phyloP scores from a whole-genome alignment of 2,797 vertebrate species.

The Peromyscus melanophrys region DNA sequence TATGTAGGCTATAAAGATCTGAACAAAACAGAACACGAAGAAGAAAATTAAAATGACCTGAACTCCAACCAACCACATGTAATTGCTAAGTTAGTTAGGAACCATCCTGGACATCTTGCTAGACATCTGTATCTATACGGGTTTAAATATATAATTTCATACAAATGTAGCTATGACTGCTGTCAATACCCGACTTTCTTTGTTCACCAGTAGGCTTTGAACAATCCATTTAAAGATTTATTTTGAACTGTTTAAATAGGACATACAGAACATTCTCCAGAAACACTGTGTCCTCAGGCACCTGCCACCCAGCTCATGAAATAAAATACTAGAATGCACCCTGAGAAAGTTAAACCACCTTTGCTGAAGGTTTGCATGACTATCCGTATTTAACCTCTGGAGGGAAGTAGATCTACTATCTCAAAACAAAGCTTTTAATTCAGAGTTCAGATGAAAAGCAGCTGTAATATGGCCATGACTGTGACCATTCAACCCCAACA shows the following conservation, averaged over 20 bases:
- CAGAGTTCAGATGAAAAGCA: background rate
- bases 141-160: background rate
- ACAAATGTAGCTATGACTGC: background rate
- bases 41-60: slow-evolving; percentile 29
- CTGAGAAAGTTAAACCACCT: background rate
- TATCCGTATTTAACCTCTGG: background rate
- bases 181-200: background rate
- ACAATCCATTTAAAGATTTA: slow-evolving; percentile 21
- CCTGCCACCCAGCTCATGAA: background rate
- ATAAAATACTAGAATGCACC: background rate
- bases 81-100: slow-evolving; percentile 8
- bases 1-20: background rate
- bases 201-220: background rate
- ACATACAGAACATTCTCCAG: background rate
- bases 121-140: background rate
- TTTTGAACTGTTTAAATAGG: background rate
- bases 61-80: background rate
- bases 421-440: background rate
- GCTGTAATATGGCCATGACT: background rate
- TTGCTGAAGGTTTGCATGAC: background rate
- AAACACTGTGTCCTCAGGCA: background rate
- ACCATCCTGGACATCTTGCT: background rate
- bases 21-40: background rate
- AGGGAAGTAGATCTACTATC: background rate
- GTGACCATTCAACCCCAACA: background rate